A percentile compares a stretch with the other conserved stretches of the same genome.
Evolutionary conservation across 1,140 invertebrate genomes (phyloP).

Genomic region (Heliothis virescens): DNA sequence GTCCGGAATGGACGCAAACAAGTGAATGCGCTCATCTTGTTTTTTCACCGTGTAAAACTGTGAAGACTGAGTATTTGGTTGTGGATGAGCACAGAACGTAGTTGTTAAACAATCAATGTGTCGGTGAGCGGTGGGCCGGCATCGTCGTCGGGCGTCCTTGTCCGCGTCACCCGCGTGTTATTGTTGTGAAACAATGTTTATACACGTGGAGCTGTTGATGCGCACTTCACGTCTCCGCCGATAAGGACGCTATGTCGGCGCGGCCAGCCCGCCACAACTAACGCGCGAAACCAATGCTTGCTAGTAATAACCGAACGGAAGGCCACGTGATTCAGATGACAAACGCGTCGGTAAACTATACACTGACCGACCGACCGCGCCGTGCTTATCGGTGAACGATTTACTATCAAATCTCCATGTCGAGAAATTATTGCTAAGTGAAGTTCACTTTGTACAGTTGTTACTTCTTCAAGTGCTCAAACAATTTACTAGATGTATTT

Average conservation of each 20-base stretch:
- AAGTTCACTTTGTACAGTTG: not conserved
- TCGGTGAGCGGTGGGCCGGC: conserved; percentile 50
- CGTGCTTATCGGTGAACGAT: conserved; percentile 68
- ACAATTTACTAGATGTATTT: not conserved
- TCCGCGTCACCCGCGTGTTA: conserved; percentile 74
- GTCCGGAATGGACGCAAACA: conserved; percentile 56
- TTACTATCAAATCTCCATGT: conserved; percentile 55
- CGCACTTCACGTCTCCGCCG: conserved; percentile 68
- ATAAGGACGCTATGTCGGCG: conserved; percentile 74
- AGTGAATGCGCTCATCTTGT: conserved; percentile 54
- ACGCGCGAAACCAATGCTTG: conserved; percentile 72
- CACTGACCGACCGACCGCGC: conserved; percentile 66
- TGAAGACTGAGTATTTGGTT: conserved; percentile 25
- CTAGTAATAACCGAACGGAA: conserved; percentile 76
- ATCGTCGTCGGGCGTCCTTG: conserved; percentile 70
- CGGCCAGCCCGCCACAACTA: conserved; percentile 77
- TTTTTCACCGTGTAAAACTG: conserved; percentile 53
- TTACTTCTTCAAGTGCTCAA: not conserved
- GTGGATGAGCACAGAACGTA: conserved; percentile 56
- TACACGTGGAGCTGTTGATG: conserved; percentile 81
- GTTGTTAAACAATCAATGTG: conserved; percentile 60
- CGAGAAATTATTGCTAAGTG: conserved; percentile 14
- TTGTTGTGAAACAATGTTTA: conserved; percentile 83
- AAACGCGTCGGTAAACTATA: conserved; percentile 70
- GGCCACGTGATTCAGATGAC: conserved; percentile 83